A percentile compares a stretch with the other conserved stretches of the same genome.
Evolutionary conservation across 2,113 vertebrate genomes (phyloP).

Genomic region (Ptilorrhoa leucosticta): DNA sequence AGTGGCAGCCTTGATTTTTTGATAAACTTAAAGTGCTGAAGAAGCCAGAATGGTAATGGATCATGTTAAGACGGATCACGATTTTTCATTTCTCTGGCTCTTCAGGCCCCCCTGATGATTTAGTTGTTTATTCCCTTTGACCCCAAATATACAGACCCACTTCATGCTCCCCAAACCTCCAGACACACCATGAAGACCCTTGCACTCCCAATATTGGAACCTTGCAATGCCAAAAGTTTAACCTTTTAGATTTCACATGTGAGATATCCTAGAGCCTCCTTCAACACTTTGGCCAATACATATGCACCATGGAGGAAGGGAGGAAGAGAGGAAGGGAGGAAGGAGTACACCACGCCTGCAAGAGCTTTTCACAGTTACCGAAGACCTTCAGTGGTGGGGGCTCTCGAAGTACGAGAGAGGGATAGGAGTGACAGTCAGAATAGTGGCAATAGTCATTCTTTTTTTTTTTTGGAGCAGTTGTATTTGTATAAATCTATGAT

Average conservation of each 20-base stretch:
- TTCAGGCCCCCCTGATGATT: neutral
- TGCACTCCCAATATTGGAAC: neutral
- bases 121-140: neutral
- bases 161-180: neutral
- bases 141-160: neutral
- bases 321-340: neutral
- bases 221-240: neutral
- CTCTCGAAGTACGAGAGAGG: neutral
- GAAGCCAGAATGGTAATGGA: neutral
- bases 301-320: too few relatives aligned
- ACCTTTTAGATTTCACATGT: neutral
- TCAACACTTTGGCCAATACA: neutral
- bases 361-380: neutral
- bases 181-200: neutral
- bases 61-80: neutral
- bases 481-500: neutral
- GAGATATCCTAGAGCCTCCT: neutral
- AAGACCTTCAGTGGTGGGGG: neutral
- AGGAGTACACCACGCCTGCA: neutral
- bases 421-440: neutral
- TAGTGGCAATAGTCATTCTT: fast-evolving
- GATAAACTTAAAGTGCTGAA: neutral
- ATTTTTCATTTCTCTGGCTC: neutral
- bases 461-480: neutral
- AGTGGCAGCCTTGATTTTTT: neutral